phyloP scores from a whole-genome alignment of 2,113 vertebrate species.

The Dermatemys mawii region DNA sequence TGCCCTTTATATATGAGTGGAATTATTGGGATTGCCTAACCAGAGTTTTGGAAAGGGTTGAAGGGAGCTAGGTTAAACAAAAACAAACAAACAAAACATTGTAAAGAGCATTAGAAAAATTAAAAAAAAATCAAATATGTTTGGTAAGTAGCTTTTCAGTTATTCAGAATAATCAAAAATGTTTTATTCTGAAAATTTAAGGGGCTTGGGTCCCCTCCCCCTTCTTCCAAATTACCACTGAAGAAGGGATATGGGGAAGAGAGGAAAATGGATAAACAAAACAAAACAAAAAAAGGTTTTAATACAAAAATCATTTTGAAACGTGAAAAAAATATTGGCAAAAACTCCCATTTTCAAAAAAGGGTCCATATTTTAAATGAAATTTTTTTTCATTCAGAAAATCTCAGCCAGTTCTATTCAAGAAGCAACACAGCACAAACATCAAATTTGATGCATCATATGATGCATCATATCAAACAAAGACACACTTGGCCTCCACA shows the following conservation, averaged over 20 bases:
- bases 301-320: background rate
- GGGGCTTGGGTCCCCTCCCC: fast-evolving
- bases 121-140: background rate
- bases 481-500: background rate
- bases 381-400: fast-evolving
- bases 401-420: background rate
- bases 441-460: no score
- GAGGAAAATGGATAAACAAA: background rate
- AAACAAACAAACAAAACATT: background rate
- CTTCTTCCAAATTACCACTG: background rate
- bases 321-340: background rate
- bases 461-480: background rate
- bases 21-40: background rate
- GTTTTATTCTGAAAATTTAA: background rate
- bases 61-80: background rate
- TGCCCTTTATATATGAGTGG: background rate
- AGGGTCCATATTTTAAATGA: background rate
- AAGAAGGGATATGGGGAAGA: fast-evolving
- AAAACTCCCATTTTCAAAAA: background rate
- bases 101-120: background rate
- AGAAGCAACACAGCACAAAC: background rate
- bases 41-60: background rate
- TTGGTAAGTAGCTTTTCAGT: background rate
- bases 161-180: background rate
- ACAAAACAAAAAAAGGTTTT: background rate